A percentile compares a stretch with the other conserved stretches of the same genome.
These are phyloP conservation scores for Epirrita christyi DNA, from an alignment of 2,888 invertebrate species.

Conservation along the genomic window DNA sequence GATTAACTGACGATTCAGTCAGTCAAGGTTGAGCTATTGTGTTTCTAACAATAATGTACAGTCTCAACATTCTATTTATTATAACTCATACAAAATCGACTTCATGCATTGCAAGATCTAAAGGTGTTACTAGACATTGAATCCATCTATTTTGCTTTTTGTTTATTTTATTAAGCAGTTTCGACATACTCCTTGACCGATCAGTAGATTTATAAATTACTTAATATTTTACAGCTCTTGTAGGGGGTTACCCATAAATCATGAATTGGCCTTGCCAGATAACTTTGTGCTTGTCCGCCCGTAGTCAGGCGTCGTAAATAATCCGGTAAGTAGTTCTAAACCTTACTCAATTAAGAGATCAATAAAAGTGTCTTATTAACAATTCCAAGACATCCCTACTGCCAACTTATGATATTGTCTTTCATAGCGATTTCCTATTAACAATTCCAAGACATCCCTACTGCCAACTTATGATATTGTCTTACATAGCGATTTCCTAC, in stretches of 20 bases:
- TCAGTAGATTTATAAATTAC: conserved; percentile 46
- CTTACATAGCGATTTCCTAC: no score
- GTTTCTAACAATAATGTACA: conserved; percentile 40
- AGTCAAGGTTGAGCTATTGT: conserved; percentile 57
- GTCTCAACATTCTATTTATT: conserved; percentile 32
- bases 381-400: no score
- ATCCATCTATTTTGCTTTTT: conserved; percentile 6
- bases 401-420: background rate
- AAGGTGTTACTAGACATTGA: conserved; percentile 7
- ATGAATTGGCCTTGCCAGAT: conserved; percentile 51
- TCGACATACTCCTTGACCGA: conserved; percentile 53
- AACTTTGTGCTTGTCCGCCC: conserved; percentile 24
- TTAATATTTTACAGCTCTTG: conserved; percentile 42
- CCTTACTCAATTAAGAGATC: background rate
- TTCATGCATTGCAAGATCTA: conserved; percentile 17
- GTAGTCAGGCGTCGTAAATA: conserved; percentile 1
- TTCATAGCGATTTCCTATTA: no score
- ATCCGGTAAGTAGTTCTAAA: background rate
- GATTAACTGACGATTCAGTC: conserved; percentile 47
- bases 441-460: no score
- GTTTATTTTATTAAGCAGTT: conserved; percentile 35
- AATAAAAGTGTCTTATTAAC: no score
- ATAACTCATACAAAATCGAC: conserved; percentile 15
- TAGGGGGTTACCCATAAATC: conserved; percentile 54
- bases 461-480: background rate